Evolutionary conservation across 2,797 vertebrate species (phyloP), one percentile per base, ranked within the genome.

Genomic region (Squalus acanthias): DNA sequence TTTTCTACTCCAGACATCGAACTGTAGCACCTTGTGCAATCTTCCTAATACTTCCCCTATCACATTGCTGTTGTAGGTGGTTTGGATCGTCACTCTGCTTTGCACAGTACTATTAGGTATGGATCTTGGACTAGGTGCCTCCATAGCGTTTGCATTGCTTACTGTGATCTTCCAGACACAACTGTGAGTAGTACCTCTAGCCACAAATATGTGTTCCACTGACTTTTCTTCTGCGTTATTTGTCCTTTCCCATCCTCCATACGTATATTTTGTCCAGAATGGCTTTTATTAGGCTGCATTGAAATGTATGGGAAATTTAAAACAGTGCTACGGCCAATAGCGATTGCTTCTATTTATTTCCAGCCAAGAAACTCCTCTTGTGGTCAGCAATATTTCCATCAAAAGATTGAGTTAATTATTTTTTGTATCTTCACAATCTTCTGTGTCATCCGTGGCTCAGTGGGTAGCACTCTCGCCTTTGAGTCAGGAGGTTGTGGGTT

Each of bases 81-180:
- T 99, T 97, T 99, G 99, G 99, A 92, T 99, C 96, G 98, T 99
- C 96, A 99, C 99, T 3, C 99, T 99, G 93, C 96, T 98, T 96
- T 98, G 98, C 96, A 99, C 99, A 0, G 95, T 99, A 93, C 96
- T 99, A 39, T 98, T 99, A 95, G 99, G 99, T 96, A 97, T 99
- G 97, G 99, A 99, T 97, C 97, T 99, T 1, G 99, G 99, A 96
- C 98, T 99, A 72, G 99, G 97, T 0, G 98, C 97, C 6, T 98
- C 99, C 0, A 97, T 99, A 96, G 97, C 96, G 57, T 99, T 99
- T 87, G 98, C 98, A 93, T 97, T 99, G 96, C 97, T 99, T 88
- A 99, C 98, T 0, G 98, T 99, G 96, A 99, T 99, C 97, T 98
- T 99, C 97, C 99, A 99, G 97, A 99, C 98, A 15, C 99, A 99